These are phyloP conservation scores for Poecilus cupreus DNA, from an alignment of 2,888 invertebrate genomes.

Conservation along the genomic window DNA sequence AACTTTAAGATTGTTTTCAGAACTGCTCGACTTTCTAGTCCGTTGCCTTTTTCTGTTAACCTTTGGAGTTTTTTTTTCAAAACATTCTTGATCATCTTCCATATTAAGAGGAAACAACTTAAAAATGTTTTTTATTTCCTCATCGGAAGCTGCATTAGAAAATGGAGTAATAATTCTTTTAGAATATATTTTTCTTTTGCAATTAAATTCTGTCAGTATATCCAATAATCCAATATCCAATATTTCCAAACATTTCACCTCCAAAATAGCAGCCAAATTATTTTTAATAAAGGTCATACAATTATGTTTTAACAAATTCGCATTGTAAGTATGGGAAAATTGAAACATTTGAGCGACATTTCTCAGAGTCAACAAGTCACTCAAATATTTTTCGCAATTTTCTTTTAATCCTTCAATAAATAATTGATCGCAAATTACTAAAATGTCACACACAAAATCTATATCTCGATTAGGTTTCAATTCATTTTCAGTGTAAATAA, in stretches of 20 bases:
- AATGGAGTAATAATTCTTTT: slow-evolving; percentile 83
- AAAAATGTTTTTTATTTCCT: slow-evolving; percentile 73
- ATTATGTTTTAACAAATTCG: slow-evolving; percentile 80
- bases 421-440: slow-evolving; percentile 88
- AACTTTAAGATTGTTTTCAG: slow-evolving; percentile 70
- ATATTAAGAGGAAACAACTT: slow-evolving; percentile 72
- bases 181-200: slow-evolving; percentile 77
- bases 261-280: slow-evolving; percentile 83
- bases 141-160: slow-evolving; percentile 78
- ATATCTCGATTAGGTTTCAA: slow-evolving; percentile 78
- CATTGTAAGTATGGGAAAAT: slow-evolving; percentile 85
- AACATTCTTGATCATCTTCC: slow-evolving; percentile 71
- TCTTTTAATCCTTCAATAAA: slow-evolving; percentile 83
- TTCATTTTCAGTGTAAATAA: slow-evolving; percentile 83
- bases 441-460: slow-evolving; percentile 82
- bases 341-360: slow-evolving; percentile 86
- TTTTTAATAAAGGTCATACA: slow-evolving; percentile 87
- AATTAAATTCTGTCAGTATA: slow-evolving; percentile 82
- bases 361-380: slow-evolving; percentile 80
- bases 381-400: slow-evolving; percentile 82
- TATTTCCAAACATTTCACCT: slow-evolving; percentile 79
- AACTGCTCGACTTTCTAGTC: slow-evolving; percentile 68
- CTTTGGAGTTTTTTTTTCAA: slow-evolving; percentile 67
- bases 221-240: slow-evolving; percentile 78
- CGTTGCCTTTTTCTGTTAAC: slow-evolving; percentile 62